These are phyloP conservation scores for Hycleus cichorii DNA, from an alignment of 1,140 invertebrate species.

Conservation along the genomic window DNA sequence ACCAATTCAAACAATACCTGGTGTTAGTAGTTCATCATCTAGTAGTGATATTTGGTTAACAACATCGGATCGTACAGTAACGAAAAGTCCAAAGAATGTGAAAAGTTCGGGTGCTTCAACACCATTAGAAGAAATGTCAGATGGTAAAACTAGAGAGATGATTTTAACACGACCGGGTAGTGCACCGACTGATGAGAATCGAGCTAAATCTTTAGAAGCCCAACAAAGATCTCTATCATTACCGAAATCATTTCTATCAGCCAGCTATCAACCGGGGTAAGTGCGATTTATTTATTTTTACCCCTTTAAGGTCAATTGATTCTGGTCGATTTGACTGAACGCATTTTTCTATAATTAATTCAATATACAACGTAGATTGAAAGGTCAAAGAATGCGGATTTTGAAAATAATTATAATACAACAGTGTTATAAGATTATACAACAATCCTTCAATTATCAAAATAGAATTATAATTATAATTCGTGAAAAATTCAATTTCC, in stretches of 20 bases:
- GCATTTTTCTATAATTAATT: no score
- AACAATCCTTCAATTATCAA: no score
- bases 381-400: no score
- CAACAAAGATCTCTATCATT: slow-evolving; percentile 52
- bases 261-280: slow-evolving; percentile 37
- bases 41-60: slow-evolving; percentile 50
- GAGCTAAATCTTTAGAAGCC: slow-evolving; percentile 35
- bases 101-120: slow-evolving; percentile 48
- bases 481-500: no score
- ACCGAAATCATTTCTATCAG: slow-evolving; percentile 55
- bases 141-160: slow-evolving; percentile 37
- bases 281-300: slow-evolving; percentile 4
- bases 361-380: no score
- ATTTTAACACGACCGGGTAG: slow-evolving; percentile 47
- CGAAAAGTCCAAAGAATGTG: slow-evolving; percentile 44
- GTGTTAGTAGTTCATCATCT: slow-evolving; percentile 45
- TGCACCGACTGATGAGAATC: slow-evolving; percentile 43
- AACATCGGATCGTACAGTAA: slow-evolving; percentile 44
- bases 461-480: no score
- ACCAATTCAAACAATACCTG: no score
- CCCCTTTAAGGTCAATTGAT: no score
- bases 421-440: no score
- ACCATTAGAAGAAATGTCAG: slow-evolving; percentile 41
- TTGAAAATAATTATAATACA: no score
- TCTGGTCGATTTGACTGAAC: no score